These are phyloP conservation scores for Argopecten irradians DNA, from an alignment of 1,140 invertebrate species.

Conservation along the genomic window DNA sequence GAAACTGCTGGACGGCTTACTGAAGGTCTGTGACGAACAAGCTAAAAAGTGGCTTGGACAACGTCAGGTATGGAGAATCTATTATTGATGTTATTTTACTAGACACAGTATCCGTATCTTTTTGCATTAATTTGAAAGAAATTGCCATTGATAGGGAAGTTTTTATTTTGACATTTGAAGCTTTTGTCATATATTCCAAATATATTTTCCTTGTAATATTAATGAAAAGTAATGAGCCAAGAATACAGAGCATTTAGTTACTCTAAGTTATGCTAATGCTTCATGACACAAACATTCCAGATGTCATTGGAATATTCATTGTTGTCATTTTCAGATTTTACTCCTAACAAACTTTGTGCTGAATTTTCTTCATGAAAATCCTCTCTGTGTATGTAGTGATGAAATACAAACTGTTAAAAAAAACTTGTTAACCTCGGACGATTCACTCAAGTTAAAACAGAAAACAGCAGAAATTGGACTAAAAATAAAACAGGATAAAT, in stretches of 20 bases:
- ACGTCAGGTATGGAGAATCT: slow-evolving; percentile 70
- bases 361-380: slow-evolving; percentile 85
- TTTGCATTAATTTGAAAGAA: background rate
- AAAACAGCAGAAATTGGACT: slow-evolving; percentile 82
- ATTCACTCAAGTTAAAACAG: slow-evolving; percentile 84
- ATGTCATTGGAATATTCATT: background rate
- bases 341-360: slow-evolving; percentile 81
- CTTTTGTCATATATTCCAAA: slow-evolving; percentile 1
- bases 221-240: too few relatives aligned
- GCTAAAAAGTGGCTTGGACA: slow-evolving; percentile 82
- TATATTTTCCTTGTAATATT: slow-evolving; percentile 36
- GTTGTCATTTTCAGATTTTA: slow-evolving; percentile 76
- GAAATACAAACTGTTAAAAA: slow-evolving; percentile 83
- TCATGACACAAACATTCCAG: too few relatives aligned
- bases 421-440: slow-evolving; percentile 74
- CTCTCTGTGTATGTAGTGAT: slow-evolving; percentile 85
- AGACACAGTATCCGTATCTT: background rate
- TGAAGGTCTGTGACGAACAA: slow-evolving; percentile 83
- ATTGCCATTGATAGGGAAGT: background rate
- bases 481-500: slow-evolving; percentile 81
- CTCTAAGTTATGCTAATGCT: too few relatives aligned
- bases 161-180: slow-evolving; percentile 8
- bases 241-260: too few relatives aligned
- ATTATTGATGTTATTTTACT: background rate
- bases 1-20: slow-evolving; percentile 82